Base-by-base conservation (phyloP, 2,888 invertebrate genomes). In the Thera britannica region DNA sequence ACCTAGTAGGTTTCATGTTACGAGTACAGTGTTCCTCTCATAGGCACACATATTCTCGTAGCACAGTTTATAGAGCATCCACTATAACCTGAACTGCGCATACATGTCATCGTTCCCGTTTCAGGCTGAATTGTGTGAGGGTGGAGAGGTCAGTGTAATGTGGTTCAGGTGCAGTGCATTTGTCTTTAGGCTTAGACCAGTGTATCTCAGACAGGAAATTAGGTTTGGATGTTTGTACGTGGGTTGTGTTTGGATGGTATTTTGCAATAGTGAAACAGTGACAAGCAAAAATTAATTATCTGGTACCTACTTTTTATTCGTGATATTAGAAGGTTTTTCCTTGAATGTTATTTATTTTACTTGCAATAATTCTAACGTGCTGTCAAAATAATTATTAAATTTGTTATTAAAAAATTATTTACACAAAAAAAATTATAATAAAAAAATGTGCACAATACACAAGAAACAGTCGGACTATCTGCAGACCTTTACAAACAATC, bases 191-290 rank as follows among this genome's bases (percentile, higher is more conserved):
- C 85, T 87, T 83, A 89, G 85, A 88, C 80, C 83, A 79, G 78
- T 85, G 85, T 90, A 92, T 90, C 92, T 92, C 88, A 92, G 92
- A 92, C 92, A 91, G 93, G 93, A 93, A 93, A 93, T 93, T 93
- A 92, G 90, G 92, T 93, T 93, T 92, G 88, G 87, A 87, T 88
- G 89, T 91, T 89, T 89, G 89, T 86, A 87, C 87, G 85, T 83
- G 83, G 73, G 75, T 73, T 74, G 75, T 79, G 76, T 81, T 81
- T 83, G 80, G 86, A 84, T 70, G 78, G 81, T 44, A 71, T 74
- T 81, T 82, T 86, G 82, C 77, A 55, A 60, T 49, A 77, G 46
- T 56, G 23, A 23, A 23, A n/a, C 52, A 71, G 3, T 58, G 2
- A 58, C 3, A 8, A 57, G 38, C 23, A 8, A 9, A 1, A 46